A percentile compares a stretch with the other conserved stretches of the same genome.
phyloP scores from a whole-genome alignment of 2,797 vertebrate species.

The Acanthis flammea region DNA sequence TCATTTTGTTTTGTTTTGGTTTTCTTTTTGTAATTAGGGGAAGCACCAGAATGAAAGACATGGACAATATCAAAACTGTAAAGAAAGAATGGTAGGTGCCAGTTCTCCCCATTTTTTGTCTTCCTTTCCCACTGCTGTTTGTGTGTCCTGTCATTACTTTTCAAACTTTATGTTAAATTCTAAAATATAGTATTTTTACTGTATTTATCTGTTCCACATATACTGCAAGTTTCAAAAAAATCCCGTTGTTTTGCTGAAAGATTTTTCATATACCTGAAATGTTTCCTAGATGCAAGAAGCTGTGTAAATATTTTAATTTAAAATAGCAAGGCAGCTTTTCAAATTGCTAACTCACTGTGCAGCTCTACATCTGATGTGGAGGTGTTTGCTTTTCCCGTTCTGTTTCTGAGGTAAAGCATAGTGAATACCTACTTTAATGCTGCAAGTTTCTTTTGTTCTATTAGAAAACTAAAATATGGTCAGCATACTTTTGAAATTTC shows the following conservation, averaged over 20 bases:
- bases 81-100: constrained; percentile 79
- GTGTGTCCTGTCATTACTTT: neutral
- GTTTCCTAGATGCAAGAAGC: neutral
- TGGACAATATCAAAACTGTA: constrained; percentile 79
- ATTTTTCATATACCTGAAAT: neutral
- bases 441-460: neutral
- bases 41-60: constrained; percentile 86
- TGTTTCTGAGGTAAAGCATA: neutral
- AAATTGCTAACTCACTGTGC: neutral
- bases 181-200: neutral
- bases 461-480: neutral
- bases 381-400: neutral
- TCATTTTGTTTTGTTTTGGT: neutral
- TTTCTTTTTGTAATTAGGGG: constrained; percentile 74
- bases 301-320: neutral
- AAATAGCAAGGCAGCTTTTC: neutral
- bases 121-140: neutral
- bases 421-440: neutral
- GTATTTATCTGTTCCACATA: neutral
- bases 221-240: neutral
- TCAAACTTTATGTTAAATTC: neutral
- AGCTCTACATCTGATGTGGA: neutral
- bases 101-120: neutral
- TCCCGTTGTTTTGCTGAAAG: neutral
- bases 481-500: neutral